Evolutionary conservation across 1,140 invertebrate genomes (phyloP).

Genomic region (Cydia pomonella): DNA sequence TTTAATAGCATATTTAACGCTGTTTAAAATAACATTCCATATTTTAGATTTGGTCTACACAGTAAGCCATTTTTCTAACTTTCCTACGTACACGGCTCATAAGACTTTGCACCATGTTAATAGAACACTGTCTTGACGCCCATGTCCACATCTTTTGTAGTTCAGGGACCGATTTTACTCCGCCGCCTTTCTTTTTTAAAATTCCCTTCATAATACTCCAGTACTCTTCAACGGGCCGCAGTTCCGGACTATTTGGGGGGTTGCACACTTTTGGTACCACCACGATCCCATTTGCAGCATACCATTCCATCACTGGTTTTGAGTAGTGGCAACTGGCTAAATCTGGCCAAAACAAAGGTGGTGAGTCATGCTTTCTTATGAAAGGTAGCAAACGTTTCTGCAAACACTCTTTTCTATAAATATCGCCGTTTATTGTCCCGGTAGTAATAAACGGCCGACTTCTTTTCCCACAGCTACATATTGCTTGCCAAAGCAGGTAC

Average conservation of each 20-base stretch:
- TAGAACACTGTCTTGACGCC: neutral
- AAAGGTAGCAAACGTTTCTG: neutral
- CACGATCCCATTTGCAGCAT: neutral
- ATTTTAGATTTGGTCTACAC: too few species aligned
- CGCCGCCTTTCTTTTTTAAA: neutral
- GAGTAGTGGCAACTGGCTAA: neutral
- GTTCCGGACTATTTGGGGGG: neutral
- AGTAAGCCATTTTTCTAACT: slow-evolving; percentile 5
- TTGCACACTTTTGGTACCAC: neutral
- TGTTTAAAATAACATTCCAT: too few species aligned
- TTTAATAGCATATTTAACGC: too few species aligned
- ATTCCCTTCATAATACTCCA: neutral
- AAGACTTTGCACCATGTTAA: neutral
- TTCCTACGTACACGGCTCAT: neutral
- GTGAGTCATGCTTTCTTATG: neutral
- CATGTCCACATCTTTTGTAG: neutral
- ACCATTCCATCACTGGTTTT: neutral
- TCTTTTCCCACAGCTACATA: neutral
- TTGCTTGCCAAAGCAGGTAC: neutral
- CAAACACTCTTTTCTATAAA: neutral
- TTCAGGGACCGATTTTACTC: neutral
- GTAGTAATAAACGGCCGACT: neutral
- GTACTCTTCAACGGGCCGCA: neutral
- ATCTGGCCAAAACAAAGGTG: neutral
- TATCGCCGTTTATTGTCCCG: neutral